phyloP scores from a whole-genome alignment of 2,797 vertebrate species.

The Heliangelus exortis region DNA sequence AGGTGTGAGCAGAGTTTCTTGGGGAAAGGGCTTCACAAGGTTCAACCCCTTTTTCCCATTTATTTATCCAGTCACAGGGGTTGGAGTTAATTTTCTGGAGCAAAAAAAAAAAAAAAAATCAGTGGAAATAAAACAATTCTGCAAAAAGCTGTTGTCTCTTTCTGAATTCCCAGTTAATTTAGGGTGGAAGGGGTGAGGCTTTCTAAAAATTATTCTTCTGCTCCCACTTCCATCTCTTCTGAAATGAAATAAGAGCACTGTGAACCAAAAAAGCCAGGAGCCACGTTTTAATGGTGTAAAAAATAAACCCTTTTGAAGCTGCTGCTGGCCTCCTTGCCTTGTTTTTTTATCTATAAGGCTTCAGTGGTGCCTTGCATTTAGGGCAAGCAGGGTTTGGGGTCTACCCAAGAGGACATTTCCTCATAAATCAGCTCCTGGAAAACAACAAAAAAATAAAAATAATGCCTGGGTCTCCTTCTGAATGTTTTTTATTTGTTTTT shows the following conservation, averaged over 20 bases:
- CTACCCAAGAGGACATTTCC: background rate
- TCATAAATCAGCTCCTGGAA: background rate
- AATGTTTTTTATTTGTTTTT: slow-evolving; percentile 14
- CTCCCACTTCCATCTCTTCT: background rate
- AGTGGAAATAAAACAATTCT: background rate
- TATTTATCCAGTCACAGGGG: background rate
- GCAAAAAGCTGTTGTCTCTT: background rate
- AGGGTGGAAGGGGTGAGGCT: background rate
- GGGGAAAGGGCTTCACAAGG: background rate
- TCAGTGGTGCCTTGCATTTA: background rate
- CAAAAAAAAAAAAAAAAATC: background rate
- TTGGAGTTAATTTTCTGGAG: background rate
- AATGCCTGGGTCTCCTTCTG: background rate
- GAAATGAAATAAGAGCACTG: background rate
- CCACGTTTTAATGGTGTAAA: background rate
- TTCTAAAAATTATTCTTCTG: background rate
- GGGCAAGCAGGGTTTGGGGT: background rate
- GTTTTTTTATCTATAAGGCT: background rate
- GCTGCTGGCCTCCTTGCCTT: background rate
- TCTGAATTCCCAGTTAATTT: background rate
- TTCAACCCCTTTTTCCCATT: background rate
- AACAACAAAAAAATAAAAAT: background rate
- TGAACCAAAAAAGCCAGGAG: background rate
- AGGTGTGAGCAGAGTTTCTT: background rate
- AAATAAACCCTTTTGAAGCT: background rate